Base-by-base conservation (phyloP, 2,113 vertebrate species). In the Sebastes fasciatus region DNA sequence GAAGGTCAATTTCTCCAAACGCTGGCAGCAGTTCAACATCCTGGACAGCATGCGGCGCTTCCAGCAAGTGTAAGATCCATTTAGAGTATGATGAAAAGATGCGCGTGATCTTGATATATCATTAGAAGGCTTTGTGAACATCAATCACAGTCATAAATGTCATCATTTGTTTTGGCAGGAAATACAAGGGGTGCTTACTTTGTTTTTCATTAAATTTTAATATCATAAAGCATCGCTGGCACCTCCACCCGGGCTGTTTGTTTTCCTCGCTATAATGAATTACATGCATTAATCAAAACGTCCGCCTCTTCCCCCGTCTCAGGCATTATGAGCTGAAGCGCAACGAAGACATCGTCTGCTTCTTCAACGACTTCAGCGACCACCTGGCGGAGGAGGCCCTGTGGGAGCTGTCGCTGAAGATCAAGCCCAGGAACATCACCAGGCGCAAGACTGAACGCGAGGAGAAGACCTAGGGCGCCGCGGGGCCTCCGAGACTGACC, bases 21-120 rank as follows among this genome's bases (percentile, higher is more conserved):
- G 98, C 54, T 99, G 98, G 98, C 98, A 99, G 90, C 98, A 99
- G 94, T 99, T 99, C 92, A 99, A 99, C 95, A 99, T 99, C 86
- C 94, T 99, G 91, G 98, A 99, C 95, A 98, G 98, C 93, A 99
- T 99, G 98, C 97, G 98, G 66, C 96, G 98, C 90, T 99, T 99
- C 95, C 98, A 99, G 92, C 98, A 99, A 96, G 96, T 96, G 98
- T 99, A 94, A 97, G 98, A 26, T 96, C 42, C 51, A 16, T 42
- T 23, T 52, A 48, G 1, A 73, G 14, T 7, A 49, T 17, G 26
- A 49, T 48, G 63, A 45, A 45, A 72, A 65, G 13, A n/a, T 49
- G 64, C 63, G 34, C 10, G 0, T 21, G 0, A 3, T 60, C 17
- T 42, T 51, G 54, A 79, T 17, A 1, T 12, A 46, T 82, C 16